Conservation (phyloP, 2,797 vertebrate genomes). For the Avahi laniger region DNA sequence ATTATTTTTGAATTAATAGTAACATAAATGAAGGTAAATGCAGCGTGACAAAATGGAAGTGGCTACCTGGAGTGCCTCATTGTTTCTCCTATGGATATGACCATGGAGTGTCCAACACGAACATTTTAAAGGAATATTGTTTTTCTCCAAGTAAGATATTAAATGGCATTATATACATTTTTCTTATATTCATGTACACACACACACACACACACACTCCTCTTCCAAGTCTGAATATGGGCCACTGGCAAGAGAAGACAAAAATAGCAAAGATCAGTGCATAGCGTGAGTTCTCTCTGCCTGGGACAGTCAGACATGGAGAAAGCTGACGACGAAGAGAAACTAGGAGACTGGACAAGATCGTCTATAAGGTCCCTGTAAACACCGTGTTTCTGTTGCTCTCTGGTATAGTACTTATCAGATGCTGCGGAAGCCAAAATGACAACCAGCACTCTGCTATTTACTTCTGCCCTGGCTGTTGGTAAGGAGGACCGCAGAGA, state of each 20-base stretch:
- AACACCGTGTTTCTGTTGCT: not conserved
- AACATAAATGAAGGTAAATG: conserved; percentile 63
- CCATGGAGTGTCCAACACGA: not conserved
- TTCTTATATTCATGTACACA: not conserved
- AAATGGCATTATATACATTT: not conserved
- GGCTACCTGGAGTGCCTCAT: conserved; percentile 9
- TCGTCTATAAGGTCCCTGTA: not conserved
- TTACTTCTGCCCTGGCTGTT: not conserved
- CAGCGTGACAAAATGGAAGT: conserved; percentile 43
- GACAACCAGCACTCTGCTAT: not conserved
- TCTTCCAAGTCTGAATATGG: conserved; percentile 19
- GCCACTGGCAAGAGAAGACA: conserved; percentile 34
- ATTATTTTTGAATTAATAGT: conserved; percentile 63
- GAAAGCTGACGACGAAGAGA: not conserved
- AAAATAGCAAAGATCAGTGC: conserved; percentile 43
- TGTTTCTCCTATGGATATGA: not conserved
- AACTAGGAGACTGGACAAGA: not conserved
- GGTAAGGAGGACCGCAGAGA: not conserved
- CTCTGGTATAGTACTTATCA: not conserved
- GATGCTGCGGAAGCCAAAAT: not conserved
- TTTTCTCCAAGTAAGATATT: conserved; percentile 30
- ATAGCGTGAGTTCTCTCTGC: not conserved
- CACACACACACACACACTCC: not conserved
- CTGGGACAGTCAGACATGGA: not conserved
- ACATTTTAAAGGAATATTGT: not conserved